Conservation (phyloP, 2,888 invertebrate species). For the Tridacna crocea region DNA sequence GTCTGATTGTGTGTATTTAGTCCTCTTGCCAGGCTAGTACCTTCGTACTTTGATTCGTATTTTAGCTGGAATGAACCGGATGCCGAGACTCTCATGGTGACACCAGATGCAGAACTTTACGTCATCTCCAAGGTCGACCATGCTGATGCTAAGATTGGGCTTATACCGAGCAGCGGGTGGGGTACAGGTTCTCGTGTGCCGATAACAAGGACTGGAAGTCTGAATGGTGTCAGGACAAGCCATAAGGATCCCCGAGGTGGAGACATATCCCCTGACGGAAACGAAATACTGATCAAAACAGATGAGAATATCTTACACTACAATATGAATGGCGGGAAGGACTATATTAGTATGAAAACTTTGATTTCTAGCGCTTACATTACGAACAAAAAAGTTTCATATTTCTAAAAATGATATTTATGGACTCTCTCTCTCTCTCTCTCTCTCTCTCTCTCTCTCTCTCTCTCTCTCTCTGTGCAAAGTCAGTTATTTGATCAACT, state of each 20-base stretch:
- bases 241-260: constrained; percentile 45
- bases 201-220: constrained; percentile 23
- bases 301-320: constrained; percentile 22
- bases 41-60: background rate
- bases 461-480: no score
- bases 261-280: constrained; percentile 47
- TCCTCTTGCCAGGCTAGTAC: no score
- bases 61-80: constrained; percentile 62
- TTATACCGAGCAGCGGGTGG: constrained; percentile 59
- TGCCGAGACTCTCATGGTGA: constrained; percentile 64
- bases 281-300: constrained; percentile 42
- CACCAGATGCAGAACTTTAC: constrained; percentile 59
- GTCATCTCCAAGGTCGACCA: constrained; percentile 55
- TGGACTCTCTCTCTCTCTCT: no score
- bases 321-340: constrained; percentile 23
- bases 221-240: constrained; percentile 25
- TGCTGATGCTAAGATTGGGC: constrained; percentile 53
- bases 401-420: no score
- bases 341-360: constrained; percentile 14
- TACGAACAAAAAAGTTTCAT: no score
- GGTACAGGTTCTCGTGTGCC: constrained; percentile 2
- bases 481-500: no score
- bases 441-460: no score
- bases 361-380: no score
- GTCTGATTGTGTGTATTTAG: no score